Evolutionary conservation across 2,888 invertebrate genomes (phyloP), one percentile per base, ranked within the genome.

Genomic region (Exocentrus adspersus): DNA sequence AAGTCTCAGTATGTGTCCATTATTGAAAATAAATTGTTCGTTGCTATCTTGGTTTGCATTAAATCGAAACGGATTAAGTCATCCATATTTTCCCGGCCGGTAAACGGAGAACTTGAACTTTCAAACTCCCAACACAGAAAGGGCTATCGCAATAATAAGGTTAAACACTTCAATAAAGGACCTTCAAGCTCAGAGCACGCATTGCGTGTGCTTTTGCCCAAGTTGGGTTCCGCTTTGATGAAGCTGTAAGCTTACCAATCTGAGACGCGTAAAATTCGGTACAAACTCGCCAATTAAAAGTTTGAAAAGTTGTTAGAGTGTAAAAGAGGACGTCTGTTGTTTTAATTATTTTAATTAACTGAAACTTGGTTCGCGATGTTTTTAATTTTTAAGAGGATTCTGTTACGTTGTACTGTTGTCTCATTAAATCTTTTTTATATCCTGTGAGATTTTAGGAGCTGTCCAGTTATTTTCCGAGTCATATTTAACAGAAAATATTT

Each of bases 271-370:
- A 37, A 2, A 37, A 12, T 5, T n/a, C 3, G 6, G 7, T 7
- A 24, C 7, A 24, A n/a, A 14, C 12, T n/a, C 37, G 37, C 14
- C 37, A 37, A 37, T 37, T 37, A 37, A 37, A 37, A 37, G 37
- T 37, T 37, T 37, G n/a, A 37, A 37, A 12, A n/a, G n/a, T 9
- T 12, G n/a, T 3, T n/a, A n/a, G 14, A 37, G 12, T 37, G 37
- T 9, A 37, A 37, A 37, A 37, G 37, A 37, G n/a, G 37, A 14
- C 37, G 10, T n/a, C n/a, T 32, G 32, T 14, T 37, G 37, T n/a
- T 37, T 37, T 37, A 37, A 37, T 37, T 37, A 37, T 37, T 37
- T 37, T 37, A 37, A 37, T 37, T 37, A 37, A 37, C n/a, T 37
- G n/a, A n/a, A 37, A 37, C 37, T 12, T 37, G n/a, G 5, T n/a